These are phyloP conservation scores for Halcyon leucocephala DNA, from an alignment of 2,797 vertebrate species.

Conservation along the genomic window DNA sequence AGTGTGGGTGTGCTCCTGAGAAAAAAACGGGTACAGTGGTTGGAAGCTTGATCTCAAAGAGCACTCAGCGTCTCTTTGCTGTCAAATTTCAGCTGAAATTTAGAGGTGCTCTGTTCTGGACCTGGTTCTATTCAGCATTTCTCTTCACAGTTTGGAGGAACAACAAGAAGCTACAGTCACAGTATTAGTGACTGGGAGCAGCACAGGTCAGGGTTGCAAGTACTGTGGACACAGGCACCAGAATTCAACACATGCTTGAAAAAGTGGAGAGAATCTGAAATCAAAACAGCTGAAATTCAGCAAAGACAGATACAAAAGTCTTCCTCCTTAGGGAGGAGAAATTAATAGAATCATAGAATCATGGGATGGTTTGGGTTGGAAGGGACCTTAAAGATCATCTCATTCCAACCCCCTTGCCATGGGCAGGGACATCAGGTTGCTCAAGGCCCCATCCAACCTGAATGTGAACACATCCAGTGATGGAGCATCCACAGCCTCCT, in stretches of 20 bases:
- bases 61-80: not conserved
- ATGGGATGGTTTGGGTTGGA: too few species aligned
- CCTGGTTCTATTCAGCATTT: not conserved
- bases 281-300: not conserved
- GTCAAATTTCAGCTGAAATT: not conserved
- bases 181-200: not conserved
- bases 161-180: rapidly evolving
- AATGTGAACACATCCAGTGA: too few species aligned
- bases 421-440: too few species aligned
- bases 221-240: not conserved
- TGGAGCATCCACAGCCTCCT: too few species aligned
- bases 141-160: not conserved
- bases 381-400: too few species aligned
- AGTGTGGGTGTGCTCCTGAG: not conserved
- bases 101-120: not conserved
- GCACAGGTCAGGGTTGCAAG: not conserved
- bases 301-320: not conserved
- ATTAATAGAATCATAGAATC: not conserved
- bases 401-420: too few species aligned
- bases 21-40: not conserved
- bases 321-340: not conserved
- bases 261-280: not conserved
- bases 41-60: not conserved
- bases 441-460: too few species aligned
- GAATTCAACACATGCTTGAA: not conserved